Evolutionary conservation across 2,797 vertebrate genomes (phyloP).

Genomic region (Gadopsis bispinosus): DNA sequence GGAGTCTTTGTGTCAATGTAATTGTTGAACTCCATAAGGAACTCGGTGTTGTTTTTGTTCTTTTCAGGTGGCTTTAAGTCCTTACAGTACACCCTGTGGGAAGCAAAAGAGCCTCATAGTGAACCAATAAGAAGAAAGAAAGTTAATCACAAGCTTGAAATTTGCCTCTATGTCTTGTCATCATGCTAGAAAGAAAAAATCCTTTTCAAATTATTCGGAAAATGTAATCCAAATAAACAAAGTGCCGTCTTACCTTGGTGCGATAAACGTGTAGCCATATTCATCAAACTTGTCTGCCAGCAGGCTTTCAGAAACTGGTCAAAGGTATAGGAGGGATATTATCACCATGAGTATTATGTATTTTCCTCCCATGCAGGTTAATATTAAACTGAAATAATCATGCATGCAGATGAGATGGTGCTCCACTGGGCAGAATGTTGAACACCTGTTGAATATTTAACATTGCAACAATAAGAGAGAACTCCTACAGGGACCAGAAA

Average conservation of each 20-base stretch:
- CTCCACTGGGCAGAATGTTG: conserved; percentile 1
- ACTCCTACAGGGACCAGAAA: conserved; percentile 14
- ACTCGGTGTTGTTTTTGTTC: conserved; percentile 94
- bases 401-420: conserved; percentile 22
- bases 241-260: conserved; percentile 89
- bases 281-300: conserved; percentile 91
- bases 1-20: conserved; percentile 94
- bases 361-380: conserved; percentile 11
- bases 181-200: background rate
- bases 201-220: background rate
- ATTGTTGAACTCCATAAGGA: conserved; percentile 92
- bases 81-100: conserved; percentile 90
- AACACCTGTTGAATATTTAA: conserved; percentile 52
- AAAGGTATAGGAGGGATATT: conserved; percentile 45
- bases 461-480: background rate
- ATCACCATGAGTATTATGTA: conserved; percentile 33
- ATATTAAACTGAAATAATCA: conserved; percentile 15
- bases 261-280: conserved; percentile 91
- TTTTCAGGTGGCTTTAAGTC: conserved; percentile 90
- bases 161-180: background rate
- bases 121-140: background rate
- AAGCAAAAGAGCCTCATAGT: background rate
- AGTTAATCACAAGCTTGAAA: background rate
- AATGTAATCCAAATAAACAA: background rate
- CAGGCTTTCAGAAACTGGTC: conserved; percentile 91